Conservation (phyloP, 2,797 vertebrate species). For the Tangara arthus region DNA sequence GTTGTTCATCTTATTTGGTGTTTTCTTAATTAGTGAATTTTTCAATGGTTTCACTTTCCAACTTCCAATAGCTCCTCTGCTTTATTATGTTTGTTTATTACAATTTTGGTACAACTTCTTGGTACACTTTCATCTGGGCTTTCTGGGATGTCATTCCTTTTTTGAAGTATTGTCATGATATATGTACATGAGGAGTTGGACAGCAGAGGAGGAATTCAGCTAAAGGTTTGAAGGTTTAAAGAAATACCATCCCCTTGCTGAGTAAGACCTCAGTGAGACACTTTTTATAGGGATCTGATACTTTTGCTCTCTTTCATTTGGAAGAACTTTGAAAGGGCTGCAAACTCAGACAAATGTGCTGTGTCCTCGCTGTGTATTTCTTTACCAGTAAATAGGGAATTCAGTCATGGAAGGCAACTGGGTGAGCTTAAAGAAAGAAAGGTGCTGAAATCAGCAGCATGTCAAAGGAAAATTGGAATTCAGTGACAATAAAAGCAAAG, state of each 20-base stretch:
- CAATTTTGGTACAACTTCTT: neutral
- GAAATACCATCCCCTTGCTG: neutral
- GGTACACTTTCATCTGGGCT: neutral
- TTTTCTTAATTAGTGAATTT: neutral
- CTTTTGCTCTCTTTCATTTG: neutral
- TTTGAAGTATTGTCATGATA: neutral
- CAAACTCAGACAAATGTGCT: neutral
- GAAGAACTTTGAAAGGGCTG: neutral
- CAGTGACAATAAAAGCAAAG: neutral
- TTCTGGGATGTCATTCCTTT: neutral
- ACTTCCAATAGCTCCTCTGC: neutral
- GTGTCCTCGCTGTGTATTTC: neutral
- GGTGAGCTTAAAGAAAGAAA: neutral
- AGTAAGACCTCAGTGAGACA: neutral
- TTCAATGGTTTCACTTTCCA: rapidly evolving
- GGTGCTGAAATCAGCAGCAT: neutral
- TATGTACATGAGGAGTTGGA: rapidly evolving
- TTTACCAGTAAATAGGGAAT: neutral
- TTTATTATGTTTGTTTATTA: neutral
- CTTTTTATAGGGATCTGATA: neutral
- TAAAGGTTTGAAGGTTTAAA: neutral
- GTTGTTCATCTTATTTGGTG: neutral
- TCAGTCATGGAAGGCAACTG: neutral
- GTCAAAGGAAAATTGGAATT: neutral
- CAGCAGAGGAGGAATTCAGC: neutral